Percentiles rank a stretch among this genome's conserved stretches.
phyloP scores from a whole-genome alignment of 2,797 vertebrate genomes.

The Parauchenoglanis ngamensis region DNA sequence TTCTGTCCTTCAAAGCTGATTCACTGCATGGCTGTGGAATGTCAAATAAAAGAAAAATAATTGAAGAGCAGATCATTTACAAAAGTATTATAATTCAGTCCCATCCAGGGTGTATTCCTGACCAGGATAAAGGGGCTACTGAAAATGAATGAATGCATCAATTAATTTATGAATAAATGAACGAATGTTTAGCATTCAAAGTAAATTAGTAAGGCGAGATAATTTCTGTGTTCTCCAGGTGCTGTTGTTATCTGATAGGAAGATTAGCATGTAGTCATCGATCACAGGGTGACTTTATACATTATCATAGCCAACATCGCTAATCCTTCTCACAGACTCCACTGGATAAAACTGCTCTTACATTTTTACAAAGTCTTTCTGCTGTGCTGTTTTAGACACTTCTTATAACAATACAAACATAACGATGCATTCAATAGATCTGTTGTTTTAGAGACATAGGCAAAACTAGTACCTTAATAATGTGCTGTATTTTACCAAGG shows the following conservation, averaged over 20 bases:
- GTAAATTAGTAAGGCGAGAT: neutral
- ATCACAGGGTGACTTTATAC: slow-evolving; percentile 3
- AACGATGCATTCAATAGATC: neutral
- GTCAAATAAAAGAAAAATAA: neutral
- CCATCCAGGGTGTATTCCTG: no score
- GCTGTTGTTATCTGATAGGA: neutral
- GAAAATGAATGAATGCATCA: neutral
- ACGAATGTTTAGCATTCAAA: neutral
- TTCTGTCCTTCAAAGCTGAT: slow-evolving; percentile 39
- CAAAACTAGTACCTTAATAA: neutral
- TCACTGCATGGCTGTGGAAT: neutral
- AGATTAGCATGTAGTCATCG: slow-evolving; percentile 11
- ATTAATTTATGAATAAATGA: neutral
- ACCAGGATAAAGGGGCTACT: neutral
- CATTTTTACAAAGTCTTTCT: neutral
- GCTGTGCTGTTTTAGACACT: neutral
- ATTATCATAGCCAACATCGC: neutral
- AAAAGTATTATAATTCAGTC: neutral
- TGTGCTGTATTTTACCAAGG: neutral
- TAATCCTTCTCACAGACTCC: neutral
- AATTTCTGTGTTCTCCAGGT: neutral
- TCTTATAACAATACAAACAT: neutral
- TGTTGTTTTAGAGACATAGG: neutral
- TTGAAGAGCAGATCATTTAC: neutral
- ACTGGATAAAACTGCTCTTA: neutral